Percentiles rank a stretch among this genome's conserved stretches.
phyloP scores from a whole-genome alignment of 2,797 vertebrate genomes.

The Bradypodion ventrale region DNA sequence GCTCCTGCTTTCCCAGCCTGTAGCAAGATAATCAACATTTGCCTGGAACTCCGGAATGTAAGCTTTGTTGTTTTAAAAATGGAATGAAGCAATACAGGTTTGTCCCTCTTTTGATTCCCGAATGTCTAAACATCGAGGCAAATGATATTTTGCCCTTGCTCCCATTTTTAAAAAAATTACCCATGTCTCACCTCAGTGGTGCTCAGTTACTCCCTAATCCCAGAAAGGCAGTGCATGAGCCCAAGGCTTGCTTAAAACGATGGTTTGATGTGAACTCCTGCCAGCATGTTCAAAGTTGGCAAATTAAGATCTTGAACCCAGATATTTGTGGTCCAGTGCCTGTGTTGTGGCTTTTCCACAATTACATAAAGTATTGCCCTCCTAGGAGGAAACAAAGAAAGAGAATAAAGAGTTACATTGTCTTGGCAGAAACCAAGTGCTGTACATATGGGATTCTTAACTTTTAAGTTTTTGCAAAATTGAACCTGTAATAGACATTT shows the following conservation, averaged over 20 bases:
- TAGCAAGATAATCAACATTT: too few species aligned
- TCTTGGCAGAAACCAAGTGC: slow-evolving; percentile 55
- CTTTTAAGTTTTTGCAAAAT: slow-evolving; percentile 45
- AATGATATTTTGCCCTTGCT: background rate
- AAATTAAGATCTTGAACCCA: background rate
- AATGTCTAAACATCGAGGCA: background rate
- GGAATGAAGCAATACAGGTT: background rate
- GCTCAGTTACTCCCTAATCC: too few species aligned
- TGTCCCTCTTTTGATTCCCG: background rate
- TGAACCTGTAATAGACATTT: slow-evolving; percentile 38
- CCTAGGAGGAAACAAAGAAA: slow-evolving; percentile 57
- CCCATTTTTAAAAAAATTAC: background rate
- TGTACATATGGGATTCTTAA: slow-evolving; percentile 45
- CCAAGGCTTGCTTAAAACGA: background rate
- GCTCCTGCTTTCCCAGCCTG: too few species aligned
- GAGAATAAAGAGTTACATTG: slow-evolving; percentile 21
- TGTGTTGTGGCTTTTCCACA: slow-evolving; percentile 33
- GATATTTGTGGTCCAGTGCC: background rate
- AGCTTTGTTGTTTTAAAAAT: too few species aligned
- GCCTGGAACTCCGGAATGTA: too few species aligned
- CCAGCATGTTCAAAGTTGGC: background rate
- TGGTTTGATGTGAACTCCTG: slow-evolving; percentile 20
- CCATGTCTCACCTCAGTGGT: too few species aligned
- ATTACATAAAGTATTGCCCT: background rate
- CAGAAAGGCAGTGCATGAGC: background rate